Percentiles rank a stretch among this genome's conserved stretches.
Conservation (phyloP, 1,140 invertebrate species). For the Lordiphosa collinella region DNA sequence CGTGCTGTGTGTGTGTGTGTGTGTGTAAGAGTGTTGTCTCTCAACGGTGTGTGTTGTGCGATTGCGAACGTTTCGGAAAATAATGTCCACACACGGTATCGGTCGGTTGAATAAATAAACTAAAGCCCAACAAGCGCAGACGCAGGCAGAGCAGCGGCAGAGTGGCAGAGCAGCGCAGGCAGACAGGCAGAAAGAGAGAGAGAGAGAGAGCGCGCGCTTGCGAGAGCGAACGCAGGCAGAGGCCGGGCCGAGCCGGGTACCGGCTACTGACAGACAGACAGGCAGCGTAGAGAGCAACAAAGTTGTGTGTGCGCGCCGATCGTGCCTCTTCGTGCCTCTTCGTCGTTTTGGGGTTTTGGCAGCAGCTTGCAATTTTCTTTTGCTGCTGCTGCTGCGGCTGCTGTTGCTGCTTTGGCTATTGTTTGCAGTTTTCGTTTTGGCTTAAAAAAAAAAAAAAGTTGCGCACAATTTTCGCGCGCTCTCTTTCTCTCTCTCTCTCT, state of each 20-base stretch:
- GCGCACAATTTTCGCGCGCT: conserved; percentile 21
- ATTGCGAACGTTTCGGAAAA: conserved; percentile 73
- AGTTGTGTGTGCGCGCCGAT: conserved; percentile 24
- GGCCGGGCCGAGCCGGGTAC: conserved; percentile 2
- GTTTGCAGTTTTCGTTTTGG: conserved; percentile 37
- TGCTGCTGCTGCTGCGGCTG: conserved; percentile 14
- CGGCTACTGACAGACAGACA: conserved; percentile 26
- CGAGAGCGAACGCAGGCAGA: conserved; percentile 8
- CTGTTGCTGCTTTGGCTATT: conserved; percentile 37
- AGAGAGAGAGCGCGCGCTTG: conserved; percentile 7
- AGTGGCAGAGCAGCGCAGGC: conserved; percentile 3
- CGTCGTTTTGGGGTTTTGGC: conserved; percentile 23
- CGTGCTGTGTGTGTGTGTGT: conserved; percentile 13
- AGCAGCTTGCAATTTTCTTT: conserved; percentile 36
- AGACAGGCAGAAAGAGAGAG: conserved; percentile 2
- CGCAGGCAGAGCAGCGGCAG: conserved; percentile 14
- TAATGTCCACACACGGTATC: conserved; percentile 76
- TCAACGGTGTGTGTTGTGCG: conserved; percentile 32
- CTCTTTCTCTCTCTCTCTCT: neutral
- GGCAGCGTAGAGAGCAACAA: conserved; percentile 24
- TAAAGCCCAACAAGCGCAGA: conserved; percentile 43
- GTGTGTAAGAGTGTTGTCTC: conserved; percentile 7
- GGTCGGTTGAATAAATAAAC: conserved; percentile 75
- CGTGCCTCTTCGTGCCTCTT: conserved; percentile 15
- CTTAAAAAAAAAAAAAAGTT: conserved; percentile 23